Conservation (phyloP, 2,113 vertebrate genomes). For the Tragulus kanchil region DNA sequence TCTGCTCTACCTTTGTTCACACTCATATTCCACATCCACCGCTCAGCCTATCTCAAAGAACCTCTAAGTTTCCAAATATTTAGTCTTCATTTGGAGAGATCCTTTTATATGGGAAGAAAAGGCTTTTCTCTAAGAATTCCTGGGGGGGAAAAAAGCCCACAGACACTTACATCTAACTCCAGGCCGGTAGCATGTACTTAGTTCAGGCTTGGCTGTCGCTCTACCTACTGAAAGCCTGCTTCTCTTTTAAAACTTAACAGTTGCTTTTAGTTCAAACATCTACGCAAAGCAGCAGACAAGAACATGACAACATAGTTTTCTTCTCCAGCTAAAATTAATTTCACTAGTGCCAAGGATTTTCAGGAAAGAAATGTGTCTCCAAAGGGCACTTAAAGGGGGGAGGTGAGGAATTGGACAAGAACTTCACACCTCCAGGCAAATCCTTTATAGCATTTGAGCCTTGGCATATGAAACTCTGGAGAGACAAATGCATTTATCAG, state of each 20-base stretch:
- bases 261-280: background rate
- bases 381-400: constrained; percentile 37
- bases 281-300: background rate
- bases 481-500: constrained; percentile 45
- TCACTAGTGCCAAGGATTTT: constrained; percentile 38
- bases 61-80: background rate
- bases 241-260: constrained; percentile 14
- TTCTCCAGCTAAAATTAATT: constrained; percentile 36
- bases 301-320: background rate
- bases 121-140: background rate
- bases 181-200: background rate
- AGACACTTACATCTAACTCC: background rate
- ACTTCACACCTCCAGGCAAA: constrained; percentile 18
- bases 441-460: background rate
- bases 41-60: background rate
- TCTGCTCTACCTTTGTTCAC: background rate
- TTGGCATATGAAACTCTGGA: constrained; percentile 43
- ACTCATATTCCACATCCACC: rapidly evolving
- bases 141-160: background rate
- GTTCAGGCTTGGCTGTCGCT: background rate
- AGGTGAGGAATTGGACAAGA: background rate
- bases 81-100: background rate
- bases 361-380: constrained; percentile 58
- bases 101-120: background rate
- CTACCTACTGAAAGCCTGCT: background rate